Evolutionary conservation across 1,140 invertebrate species (phyloP).

Genomic region (Lysiphlebus fabarum): DNA sequence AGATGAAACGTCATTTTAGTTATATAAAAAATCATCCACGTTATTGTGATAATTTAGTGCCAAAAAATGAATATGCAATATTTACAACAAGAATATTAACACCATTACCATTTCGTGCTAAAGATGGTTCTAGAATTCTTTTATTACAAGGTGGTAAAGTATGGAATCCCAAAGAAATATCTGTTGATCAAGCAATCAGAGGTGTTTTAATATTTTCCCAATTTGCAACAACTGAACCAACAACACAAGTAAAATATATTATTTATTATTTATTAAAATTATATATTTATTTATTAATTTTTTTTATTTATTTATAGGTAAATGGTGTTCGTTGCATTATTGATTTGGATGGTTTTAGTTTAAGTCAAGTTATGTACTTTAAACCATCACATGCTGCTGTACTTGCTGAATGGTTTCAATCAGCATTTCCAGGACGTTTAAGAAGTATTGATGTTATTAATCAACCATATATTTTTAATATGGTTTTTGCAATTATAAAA

Average conservation of each 20-base stretch:
- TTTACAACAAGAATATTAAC: constrained; percentile 57
- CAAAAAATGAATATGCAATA: constrained; percentile 51
- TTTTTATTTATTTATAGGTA: too few relatives aligned
- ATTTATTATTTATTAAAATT: neutral
- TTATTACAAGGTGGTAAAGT: constrained; percentile 59
- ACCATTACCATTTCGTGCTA: constrained; percentile 59
- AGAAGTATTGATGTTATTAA: too few relatives aligned
- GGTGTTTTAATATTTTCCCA: constrained; percentile 57
- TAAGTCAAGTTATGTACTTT: too few relatives aligned
- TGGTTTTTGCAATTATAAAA: too few relatives aligned
- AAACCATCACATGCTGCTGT: too few relatives aligned
- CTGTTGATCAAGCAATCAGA: constrained; percentile 59
- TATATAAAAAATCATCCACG: constrained; percentile 59
- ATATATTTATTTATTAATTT: too few relatives aligned
- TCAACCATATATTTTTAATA: too few relatives aligned
- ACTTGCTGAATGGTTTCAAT: too few relatives aligned
- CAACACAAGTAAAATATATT: constrained; percentile 56
- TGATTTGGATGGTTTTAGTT: too few relatives aligned
- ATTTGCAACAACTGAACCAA: constrained; percentile 61
- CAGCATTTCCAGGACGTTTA: too few relatives aligned
- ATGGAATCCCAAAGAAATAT: constrained; percentile 65
- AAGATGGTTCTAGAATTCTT: constrained; percentile 58
- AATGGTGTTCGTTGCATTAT: too few relatives aligned
- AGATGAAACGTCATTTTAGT: constrained; percentile 62
- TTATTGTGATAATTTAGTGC: constrained; percentile 54